Evolutionary conservation across 2,113 vertebrate genomes (phyloP).

Genomic region (Baryphthengus martii): DNA sequence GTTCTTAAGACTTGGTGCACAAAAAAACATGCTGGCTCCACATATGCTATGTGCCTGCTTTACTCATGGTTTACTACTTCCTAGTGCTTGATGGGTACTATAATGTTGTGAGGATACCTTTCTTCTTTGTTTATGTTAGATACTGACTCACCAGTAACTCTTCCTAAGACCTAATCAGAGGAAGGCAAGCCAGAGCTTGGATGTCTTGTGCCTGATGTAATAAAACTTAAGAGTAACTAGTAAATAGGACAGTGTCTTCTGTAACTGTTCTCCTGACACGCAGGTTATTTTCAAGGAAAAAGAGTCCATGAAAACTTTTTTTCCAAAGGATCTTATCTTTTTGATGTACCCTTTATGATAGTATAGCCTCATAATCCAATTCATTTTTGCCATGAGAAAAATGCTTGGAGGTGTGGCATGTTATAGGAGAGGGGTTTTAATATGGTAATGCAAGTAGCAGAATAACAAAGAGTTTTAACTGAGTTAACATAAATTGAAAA

Average conservation of each 20-base stretch:
- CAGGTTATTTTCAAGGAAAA: neutral
- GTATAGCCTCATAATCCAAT: neutral
- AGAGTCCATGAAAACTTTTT: neutral
- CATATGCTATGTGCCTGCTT: accelerated
- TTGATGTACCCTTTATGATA: neutral
- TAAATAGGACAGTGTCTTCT: neutral
- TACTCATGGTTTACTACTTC: neutral
- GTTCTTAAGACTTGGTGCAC: neutral
- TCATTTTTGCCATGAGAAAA: neutral
- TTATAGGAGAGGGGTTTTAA: neutral
- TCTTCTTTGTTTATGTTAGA: neutral
- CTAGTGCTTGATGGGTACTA: neutral
- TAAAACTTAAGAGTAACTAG: neutral
- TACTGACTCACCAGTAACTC: neutral
- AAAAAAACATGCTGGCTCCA: neutral
- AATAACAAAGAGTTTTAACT: neutral
- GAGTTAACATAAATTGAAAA: neutral
- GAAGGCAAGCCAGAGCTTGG: neutral
- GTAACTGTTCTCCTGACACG: neutral
- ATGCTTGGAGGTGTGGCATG: neutral
- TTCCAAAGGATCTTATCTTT: neutral
- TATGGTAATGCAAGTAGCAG: neutral
- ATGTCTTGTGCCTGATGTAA: neutral
- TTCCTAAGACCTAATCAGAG: neutral
- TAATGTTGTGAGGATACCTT: neutral